Base-by-base conservation (phyloP, 1,140 invertebrate genomes). In the Aporrectodea caliginosa region DNA sequence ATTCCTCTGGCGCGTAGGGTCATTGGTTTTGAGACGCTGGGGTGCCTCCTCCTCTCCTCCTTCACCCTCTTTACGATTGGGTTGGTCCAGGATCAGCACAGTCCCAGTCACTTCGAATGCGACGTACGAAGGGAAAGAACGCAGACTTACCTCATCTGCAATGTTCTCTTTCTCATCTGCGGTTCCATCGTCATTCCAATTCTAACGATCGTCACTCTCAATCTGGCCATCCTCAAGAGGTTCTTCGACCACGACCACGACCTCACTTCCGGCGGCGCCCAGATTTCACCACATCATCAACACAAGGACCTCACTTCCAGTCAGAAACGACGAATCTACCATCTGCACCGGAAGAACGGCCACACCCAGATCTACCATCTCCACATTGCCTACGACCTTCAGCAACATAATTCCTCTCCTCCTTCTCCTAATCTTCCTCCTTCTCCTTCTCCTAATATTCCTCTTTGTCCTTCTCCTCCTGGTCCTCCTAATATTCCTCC, bases 11-110 rank as follows among this genome's bases (percentile, higher is more conserved):
- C 73, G 73, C 2, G 73, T 2, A 75, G 32, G 16, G 73, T 75
- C 22, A 35, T 75, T 2, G 22, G 6, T 16, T 12, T 29, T 16
- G 73, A 75, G 33, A 14, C 2, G 6, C 2, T 75, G 16, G 34
- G 14, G 2, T 31, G 73, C 73, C 2, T 34, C 34, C 2, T 75
- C 16, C 22, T 75, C 2, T 30, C 73, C 2, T 75, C 73, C 6
- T 75, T 31, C 33, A 75, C 73, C 22, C 22, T 75, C 31, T 75
- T 75, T 27, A 75, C 73, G 12, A 75, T 75, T 27, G 73, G 73
- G 22, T 12, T 75, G 14, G 73, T 75, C 6, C 43, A 22, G 6
- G 43, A 58, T 22, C 6, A 33, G 16, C 2, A 34, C 27, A 1
- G 73, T 16, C 27, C 12, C n/a, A n/a, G n/a, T n/a, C n/a, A n/a